These are phyloP conservation scores for Hetaerina titia DNA, from an alignment of 2,888 invertebrate genomes.

Conservation along the genomic window DNA sequence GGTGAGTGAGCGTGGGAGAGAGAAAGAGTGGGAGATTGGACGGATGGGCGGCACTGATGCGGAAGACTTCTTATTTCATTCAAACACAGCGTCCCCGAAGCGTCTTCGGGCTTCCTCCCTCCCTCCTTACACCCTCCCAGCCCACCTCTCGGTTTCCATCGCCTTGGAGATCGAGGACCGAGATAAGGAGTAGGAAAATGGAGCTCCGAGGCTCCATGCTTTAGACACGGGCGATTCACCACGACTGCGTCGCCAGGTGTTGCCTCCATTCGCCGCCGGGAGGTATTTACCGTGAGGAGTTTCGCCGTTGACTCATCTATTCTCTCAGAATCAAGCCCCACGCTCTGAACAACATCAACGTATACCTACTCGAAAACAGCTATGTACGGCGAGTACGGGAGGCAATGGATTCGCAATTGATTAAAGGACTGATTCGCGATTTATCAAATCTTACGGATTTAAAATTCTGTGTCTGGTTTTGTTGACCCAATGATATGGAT, in stretches of 20 bases:
- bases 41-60: not conserved
- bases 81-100: conserved; percentile 9
- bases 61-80: conserved; percentile 40
- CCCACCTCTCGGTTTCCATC: not conserved
- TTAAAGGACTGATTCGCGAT: too few species aligned
- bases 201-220: not conserved
- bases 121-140: not conserved
- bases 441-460: too few species aligned
- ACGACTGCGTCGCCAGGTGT: not conserved
- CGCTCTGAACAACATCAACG: not conserved
- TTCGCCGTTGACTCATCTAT: not conserved
- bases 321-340: not conserved
- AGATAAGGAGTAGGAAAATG: not conserved
- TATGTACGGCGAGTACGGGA: not conserved
- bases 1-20: not conserved
- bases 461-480: too few species aligned
- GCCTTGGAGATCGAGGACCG: not conserved
- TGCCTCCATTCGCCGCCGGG: not conserved
- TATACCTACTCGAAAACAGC: not conserved
- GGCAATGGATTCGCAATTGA: not conserved
- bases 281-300: conserved; percentile 1
- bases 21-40: not conserved
- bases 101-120: not conserved
- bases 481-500: too few species aligned
- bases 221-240: not conserved